A percentile compares a stretch with the other conserved stretches of the same genome.
Evolutionary conservation across 1,140 invertebrate genomes (phyloP).

Genomic region (Aporrectodea caliginosa): DNA sequence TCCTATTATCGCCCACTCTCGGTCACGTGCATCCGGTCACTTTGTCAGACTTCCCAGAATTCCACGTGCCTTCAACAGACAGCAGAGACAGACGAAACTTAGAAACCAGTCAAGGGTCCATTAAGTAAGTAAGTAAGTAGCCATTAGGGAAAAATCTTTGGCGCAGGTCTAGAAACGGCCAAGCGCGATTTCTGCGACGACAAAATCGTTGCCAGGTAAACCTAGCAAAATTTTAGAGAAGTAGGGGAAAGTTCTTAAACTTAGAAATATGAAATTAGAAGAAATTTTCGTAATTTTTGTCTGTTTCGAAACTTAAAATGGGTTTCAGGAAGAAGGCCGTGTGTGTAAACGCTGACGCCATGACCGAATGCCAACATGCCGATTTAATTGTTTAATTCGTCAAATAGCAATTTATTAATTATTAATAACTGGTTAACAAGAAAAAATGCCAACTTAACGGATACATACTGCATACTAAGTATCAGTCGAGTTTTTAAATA

Average conservation of each 20-base stretch:
- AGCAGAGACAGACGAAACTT: too few relatives aligned
- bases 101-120: too few relatives aligned
- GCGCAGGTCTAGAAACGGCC: background rate
- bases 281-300: background rate
- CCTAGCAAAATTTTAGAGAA: background rate
- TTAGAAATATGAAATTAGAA: background rate
- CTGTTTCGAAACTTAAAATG: background rate
- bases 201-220: background rate
- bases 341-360: background rate
- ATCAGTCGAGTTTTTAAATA: background rate
- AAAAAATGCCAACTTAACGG: background rate
- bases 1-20: too few relatives aligned
- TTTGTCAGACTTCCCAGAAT: background rate
- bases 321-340: background rate
- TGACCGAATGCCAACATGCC: background rate
- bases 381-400: too few relatives aligned
- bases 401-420: too few relatives aligned
- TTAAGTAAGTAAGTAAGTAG: background rate
- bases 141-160: background rate
- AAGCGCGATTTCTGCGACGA: background rate
- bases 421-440: background rate
- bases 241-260: too few relatives aligned
- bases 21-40: background rate
- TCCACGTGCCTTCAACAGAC: background rate
- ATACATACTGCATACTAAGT: background rate